Evolutionary conservation across 2,113 vertebrate species (phyloP).

Genomic region (Pyrgilauda ruficollis): DNA sequence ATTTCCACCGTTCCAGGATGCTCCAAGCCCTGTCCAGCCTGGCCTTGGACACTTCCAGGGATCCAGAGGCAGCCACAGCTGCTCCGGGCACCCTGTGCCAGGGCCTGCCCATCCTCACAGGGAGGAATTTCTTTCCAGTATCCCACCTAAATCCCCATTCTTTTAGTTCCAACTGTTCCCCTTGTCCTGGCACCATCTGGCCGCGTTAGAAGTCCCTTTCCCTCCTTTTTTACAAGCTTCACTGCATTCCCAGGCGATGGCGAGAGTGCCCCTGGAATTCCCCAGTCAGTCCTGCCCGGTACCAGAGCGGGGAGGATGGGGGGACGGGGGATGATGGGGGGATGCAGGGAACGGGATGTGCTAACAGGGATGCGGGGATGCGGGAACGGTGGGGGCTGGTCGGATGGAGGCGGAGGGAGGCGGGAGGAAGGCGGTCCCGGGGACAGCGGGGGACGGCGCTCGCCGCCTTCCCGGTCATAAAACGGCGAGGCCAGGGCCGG

Average conservation of each 20-base stretch:
- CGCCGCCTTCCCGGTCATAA: background rate
- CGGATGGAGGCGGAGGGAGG: background rate
- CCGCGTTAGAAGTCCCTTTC: background rate
- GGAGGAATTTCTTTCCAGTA: rapidly evolving
- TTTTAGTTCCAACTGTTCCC: background rate
- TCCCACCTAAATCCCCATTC: background rate
- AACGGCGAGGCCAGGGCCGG: background rate
- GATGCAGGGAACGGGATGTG: background rate
- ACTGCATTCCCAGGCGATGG: background rate
- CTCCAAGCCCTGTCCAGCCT: background rate
- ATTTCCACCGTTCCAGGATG: rapidly evolving
- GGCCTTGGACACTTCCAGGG: background rate
- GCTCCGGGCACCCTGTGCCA: background rate
- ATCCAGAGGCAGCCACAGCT: background rate
- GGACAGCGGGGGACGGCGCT: background rate
- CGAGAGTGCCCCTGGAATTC: background rate
- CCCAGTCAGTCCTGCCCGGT: too few species aligned
- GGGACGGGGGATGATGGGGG: background rate
- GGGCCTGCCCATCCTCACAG: rapidly evolving
- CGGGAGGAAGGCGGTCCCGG: background rate
- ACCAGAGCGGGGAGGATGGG: background rate
- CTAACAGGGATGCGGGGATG: background rate
- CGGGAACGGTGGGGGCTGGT: background rate
- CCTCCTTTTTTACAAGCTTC: background rate
- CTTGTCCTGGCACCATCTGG: background rate